Conservation (phyloP, 2,888 invertebrate species). For the Chromoteleia sp. region DNA sequence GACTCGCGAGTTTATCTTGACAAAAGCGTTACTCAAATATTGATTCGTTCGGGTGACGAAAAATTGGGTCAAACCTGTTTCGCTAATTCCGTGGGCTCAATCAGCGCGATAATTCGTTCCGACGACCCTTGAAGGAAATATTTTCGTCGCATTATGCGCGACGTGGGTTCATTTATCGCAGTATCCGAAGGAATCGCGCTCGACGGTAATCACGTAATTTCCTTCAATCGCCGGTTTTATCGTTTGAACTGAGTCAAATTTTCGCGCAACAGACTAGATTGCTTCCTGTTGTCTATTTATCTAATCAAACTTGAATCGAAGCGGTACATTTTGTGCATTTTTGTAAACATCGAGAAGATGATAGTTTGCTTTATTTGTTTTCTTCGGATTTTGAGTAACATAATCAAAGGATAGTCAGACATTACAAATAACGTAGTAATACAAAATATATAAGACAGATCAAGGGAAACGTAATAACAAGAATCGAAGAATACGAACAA, state of each 20-base stretch:
- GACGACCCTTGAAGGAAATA: slow-evolving; percentile 39
- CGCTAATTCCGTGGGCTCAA: slow-evolving; percentile 52
- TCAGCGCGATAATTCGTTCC: slow-evolving; percentile 46
- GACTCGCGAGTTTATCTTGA: slow-evolving; percentile 29
- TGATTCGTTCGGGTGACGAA: slow-evolving; percentile 36
- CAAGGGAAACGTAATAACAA: too few species aligned
- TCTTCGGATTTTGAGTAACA: too few species aligned
- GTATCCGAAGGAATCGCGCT: slow-evolving; percentile 15
- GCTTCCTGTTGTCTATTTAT: slow-evolving; percentile 9
- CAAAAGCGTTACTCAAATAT: slow-evolving; percentile 32
- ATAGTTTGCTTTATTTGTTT: too few species aligned
- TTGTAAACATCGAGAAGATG: too few species aligned
- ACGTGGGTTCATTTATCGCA: slow-evolving; percentile 7
- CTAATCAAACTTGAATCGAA: slow-evolving; percentile 3
- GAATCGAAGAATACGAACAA: too few species aligned
- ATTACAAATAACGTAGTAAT: too few species aligned
- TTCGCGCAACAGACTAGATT: not conserved
- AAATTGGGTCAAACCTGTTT: slow-evolving; percentile 61
- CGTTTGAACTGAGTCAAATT: not conserved
- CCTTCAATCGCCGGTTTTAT: slow-evolving; percentile 15
- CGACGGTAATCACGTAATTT: slow-evolving; percentile 18
- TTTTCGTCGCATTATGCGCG: slow-evolving; percentile 27
- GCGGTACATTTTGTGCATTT: too few species aligned
- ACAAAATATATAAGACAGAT: too few species aligned
- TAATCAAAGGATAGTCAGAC: too few species aligned